These are phyloP conservation scores for Nannoperca obscura DNA, from an alignment of 2,797 vertebrate species.

Conservation along the genomic window DNA sequence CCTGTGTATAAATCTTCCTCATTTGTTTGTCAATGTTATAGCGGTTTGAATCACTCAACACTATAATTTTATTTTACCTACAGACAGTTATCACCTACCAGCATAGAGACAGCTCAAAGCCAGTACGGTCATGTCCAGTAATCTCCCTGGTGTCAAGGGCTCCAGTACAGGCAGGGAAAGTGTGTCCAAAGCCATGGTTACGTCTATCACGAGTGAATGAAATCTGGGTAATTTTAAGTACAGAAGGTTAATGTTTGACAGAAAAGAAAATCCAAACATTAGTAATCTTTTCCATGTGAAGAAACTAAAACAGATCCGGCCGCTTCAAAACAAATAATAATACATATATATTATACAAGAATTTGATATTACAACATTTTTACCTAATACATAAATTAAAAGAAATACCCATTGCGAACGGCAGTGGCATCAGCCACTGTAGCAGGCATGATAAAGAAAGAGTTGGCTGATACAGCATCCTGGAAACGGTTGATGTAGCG, in stretches of 20 bases:
- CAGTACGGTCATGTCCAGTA: constrained; percentile 97
- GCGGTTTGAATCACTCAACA: neutral
- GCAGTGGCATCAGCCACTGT: constrained; percentile 98
- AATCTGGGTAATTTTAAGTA: constrained; percentile 84
- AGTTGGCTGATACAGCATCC: constrained; percentile 97
- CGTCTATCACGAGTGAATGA: constrained; percentile 97
- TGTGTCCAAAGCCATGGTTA: constrained; percentile 98
- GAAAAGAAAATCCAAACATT: neutral
- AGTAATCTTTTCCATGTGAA: neutral
- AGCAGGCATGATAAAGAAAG: constrained; percentile 99
- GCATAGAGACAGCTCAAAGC: constrained; percentile 98
- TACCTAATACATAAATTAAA: neutral
- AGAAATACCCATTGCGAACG: constrained; percentile 94
- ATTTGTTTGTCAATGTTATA: neutral
- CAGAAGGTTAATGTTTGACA: neutral
- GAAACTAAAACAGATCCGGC: neutral
- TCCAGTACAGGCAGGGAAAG: constrained; percentile 97
- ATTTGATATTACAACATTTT: constrained; percentile 1
- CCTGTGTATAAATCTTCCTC: neutral
- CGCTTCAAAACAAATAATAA: neutral
- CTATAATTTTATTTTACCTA: neutral
- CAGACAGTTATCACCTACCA: constrained; percentile 81
- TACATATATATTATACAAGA: neutral
- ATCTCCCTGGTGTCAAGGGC: constrained; percentile 93
- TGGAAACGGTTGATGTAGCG: constrained; percentile 99